Base-by-base conservation (phyloP, 2,797 vertebrate species). In the Fratercula arctica region DNA sequence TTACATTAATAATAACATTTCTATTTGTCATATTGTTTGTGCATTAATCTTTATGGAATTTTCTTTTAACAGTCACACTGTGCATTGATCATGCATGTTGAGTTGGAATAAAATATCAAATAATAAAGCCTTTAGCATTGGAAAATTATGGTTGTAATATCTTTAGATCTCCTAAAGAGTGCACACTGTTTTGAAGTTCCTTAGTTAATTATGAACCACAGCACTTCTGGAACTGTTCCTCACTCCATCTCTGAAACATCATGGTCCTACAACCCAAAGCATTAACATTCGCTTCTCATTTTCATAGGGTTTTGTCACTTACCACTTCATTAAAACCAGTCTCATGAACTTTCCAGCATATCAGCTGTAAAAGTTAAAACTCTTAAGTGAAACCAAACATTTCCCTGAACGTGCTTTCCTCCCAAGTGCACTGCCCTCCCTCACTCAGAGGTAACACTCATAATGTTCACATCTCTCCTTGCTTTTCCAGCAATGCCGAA, bases 391-490 rank as follows among this genome's bases (percentile, higher is more conserved):
- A 86, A 68, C 12, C 3, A 61, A 48, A 77, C 43, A 10, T 73
- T 53, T 80, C 41, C 5, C 24, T 45, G 21, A 86, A 28, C 1
- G 1, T 25, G 11, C 16, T 66, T 75, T 76, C 51, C 46, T 50
- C 50, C 54, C 35, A 73, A 20, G 24, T 66, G 41, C 29, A 13
- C 24, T n/a, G 10, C 19, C 10, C 11, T 80, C 45, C 19, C 13
- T 83, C 37, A 24, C 6, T 74, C 68, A 69, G 54, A 48, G 24
- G n/a, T 31, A 68, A 39, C 23, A n/a, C 18, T 60, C 1, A 1
- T 6, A 25, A 9, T 2, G 0, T 50, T 68, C 24, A 18, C 1
- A 0, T 53, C 26, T 37, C 11, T 33, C 3, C 39, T 41, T 64
- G 31, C 24, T 69, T 86, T 83, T 76, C n/a, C 68, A 61, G 37